Evolutionary conservation across 2,797 vertebrate genomes (phyloP).

Genomic region (Onychomys leucogaster): DNA sequence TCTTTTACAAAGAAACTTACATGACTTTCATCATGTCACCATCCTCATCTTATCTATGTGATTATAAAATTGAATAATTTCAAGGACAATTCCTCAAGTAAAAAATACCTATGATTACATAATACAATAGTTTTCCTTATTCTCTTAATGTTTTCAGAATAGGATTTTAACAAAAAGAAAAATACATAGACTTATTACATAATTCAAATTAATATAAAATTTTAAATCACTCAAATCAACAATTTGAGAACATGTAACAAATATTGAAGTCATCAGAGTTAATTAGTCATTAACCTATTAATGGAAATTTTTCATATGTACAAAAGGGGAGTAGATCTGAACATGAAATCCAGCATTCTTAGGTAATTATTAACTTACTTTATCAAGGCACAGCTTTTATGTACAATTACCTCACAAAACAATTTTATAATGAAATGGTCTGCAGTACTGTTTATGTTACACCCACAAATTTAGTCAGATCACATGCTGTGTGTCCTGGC

Average conservation of each 20-base stretch:
- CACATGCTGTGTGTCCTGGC: fast-evolving
- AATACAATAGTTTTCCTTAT: background rate
- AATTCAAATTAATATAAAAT: background rate
- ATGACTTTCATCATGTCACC: background rate
- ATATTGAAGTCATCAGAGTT: background rate
- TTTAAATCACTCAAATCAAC: background rate
- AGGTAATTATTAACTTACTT: background rate
- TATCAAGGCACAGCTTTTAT: background rate
- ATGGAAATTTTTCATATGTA: background rate
- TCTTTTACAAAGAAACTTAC: background rate
- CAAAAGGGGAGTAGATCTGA: background rate
- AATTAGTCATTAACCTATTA: background rate
- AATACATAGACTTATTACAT: background rate
- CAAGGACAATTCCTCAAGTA: background rate
- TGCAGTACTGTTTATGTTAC: background rate
- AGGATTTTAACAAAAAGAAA: background rate
- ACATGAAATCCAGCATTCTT: background rate
- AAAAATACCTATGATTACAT: background rate
- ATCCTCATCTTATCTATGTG: background rate
- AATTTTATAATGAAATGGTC: background rate
- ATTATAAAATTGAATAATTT: background rate
- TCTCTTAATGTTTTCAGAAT: background rate
- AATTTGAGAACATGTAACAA: background rate
- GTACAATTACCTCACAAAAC: background rate
- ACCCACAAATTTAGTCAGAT: background rate